Conservation (phyloP, 2,797 vertebrate species). For the Cyprinodon diabolis region DNA sequence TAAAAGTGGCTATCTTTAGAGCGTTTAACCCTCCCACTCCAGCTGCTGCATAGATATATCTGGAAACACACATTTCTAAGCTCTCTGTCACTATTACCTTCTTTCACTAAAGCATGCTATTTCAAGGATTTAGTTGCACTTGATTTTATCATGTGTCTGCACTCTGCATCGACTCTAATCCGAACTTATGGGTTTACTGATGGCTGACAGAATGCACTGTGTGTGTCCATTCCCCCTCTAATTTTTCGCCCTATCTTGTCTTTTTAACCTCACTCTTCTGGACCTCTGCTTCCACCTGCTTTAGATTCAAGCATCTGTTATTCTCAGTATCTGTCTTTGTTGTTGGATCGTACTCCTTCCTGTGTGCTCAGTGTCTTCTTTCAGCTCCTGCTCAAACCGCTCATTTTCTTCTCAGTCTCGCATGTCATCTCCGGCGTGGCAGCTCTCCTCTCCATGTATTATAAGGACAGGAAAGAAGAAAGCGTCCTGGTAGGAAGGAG, state of each 20-base stretch:
- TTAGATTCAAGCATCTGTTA: conserved; percentile 1
- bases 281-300: conserved; percentile 1
- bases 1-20: conserved; percentile 55
- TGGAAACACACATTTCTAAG: conserved; percentile 50
- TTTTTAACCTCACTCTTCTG: conserved; percentile 6
- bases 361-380: not conserved
- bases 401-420: conserved; percentile 50
- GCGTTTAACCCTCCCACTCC: conserved; percentile 35
- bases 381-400: conserved; percentile 17
- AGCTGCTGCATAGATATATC: conserved; percentile 66
- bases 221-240: conserved; percentile 11
- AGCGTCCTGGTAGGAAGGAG: conserved; percentile 83
- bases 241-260: not conserved
- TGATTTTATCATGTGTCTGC: conserved; percentile 15
- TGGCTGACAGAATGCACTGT: conserved; percentile 11
- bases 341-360: not conserved
- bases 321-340: conserved; percentile 5
- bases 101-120: conserved; percentile 9
- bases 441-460: conserved; percentile 85
- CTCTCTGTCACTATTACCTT: conserved; percentile 28
- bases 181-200: conserved; percentile 18
- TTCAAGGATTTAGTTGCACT: conserved; percentile 19
- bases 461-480: conserved; percentile 86
- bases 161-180: conserved; percentile 12
- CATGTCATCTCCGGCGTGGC: conserved; percentile 81